These are phyloP conservation scores for Eospalax fontanierii DNA, from an alignment of 2,797 vertebrate genomes.

Conservation along the genomic window DNA sequence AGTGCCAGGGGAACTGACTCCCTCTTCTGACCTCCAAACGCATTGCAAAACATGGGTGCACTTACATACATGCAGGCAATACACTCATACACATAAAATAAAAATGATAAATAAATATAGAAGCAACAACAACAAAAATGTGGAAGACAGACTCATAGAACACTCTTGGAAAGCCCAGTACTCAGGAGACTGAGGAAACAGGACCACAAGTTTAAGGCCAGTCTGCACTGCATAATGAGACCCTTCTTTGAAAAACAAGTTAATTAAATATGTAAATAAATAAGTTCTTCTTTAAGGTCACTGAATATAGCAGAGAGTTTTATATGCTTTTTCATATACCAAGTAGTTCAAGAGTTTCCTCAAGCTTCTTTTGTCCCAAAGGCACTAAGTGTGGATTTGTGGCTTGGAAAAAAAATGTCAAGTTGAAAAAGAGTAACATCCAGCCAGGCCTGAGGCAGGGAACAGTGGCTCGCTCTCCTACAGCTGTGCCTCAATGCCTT, in stretches of 20 bases:
- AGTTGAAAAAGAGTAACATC: neutral
- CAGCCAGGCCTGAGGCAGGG: no score
- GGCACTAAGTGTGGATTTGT: neutral
- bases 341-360: neutral
- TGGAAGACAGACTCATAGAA: no score
- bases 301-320: neutral
- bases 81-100: no score
- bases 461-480: fast-evolving
- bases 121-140: neutral
- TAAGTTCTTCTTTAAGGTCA: conserved; percentile 6
- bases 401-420: no score
- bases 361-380: neutral
- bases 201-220: neutral
- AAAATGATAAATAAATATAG: neutral
- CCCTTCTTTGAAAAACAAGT: no score
- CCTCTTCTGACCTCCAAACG: no score
- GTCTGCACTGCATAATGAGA: no score
- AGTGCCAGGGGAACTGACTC: no score
- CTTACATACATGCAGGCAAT: no score
- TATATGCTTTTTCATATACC: neutral
- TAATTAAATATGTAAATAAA: neutral
- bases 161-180: no score
- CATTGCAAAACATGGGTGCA: no score
- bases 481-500: neutral
- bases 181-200: neutral